Base-by-base conservation (phyloP, 37 sponge, comb jelly and placozoan genomes). In the Chondrilla cf. caribensis region DNA sequence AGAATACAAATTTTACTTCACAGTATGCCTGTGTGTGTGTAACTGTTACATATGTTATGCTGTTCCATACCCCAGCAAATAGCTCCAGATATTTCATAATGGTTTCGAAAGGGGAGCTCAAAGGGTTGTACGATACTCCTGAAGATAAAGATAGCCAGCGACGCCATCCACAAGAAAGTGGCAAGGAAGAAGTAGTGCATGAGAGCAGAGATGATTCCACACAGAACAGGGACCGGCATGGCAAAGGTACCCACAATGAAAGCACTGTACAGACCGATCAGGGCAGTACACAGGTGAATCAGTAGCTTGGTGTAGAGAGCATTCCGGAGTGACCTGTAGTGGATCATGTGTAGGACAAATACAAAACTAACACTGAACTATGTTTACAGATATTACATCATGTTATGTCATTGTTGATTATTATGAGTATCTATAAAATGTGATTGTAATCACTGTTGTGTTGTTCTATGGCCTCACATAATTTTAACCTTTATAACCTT, bases 101-200 rank as follows among this genome's bases (percentile, higher is more conserved):
- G 79, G 51, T 78, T 33, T 3, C 2, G 19, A 9, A 64, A 67
- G 9, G 54, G 33, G 36, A 18, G 28, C 37, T 77, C 60, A 2
- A 85, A 58, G 19, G 78, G 79, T 6, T 40, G 26, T 6, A 79
- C 80, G n/a, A 85, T 42, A 2, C 78, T 85, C 17, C 78, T 26
- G 47, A 71, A 79, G n/a, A 85, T 42, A 41, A 58, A 39, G 14
- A 85, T 31, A 39, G 85, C 77, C 18, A 77, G 55, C 18, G 80
- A 65, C 3, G 60, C 85, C 71, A 78, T 85, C 37, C 60, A 28
- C 31, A 32, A 38, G 64, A 85, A 85, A 15, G 67, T 41, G 9
- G 64, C 85, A 35, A 85, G 80, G 36, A 85, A 66, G 85, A 85
- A 85, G 58, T 85, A 85, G n/a, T 85, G 85, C 28, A 79, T 24